These are phyloP conservation scores for Pao palembangensis DNA, from an alignment of 2,113 vertebrate genomes.

Conservation along the genomic window DNA sequence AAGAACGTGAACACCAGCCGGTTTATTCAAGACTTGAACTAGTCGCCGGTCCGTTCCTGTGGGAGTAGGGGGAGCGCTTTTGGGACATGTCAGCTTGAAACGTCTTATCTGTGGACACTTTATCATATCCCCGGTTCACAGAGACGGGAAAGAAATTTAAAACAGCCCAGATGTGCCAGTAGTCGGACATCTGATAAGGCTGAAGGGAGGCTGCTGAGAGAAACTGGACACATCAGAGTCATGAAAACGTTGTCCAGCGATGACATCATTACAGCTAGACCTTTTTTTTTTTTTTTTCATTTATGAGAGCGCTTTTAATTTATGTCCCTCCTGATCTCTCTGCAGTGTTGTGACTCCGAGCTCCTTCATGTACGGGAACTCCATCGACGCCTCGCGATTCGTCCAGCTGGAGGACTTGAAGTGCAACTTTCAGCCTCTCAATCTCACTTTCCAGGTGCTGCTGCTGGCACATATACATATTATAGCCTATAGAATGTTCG, in stretches of 20 bases:
- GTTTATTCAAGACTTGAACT: slow-evolving; percentile 4
- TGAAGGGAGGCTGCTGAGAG: slow-evolving; percentile 33
- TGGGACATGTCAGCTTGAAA: slow-evolving; percentile 57
- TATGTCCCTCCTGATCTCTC: not conserved
- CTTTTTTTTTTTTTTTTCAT: not conserved
- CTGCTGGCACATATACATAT: not conserved
- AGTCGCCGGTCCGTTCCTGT: slow-evolving; percentile 24
- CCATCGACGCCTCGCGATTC: slow-evolving; percentile 83
- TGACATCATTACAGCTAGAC: slow-evolving; percentile 5
- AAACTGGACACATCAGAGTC: slow-evolving; percentile 35
- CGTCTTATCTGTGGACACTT: slow-evolving; percentile 58
- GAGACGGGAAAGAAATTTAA: slow-evolving; percentile 51
- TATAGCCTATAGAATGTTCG: not conserved
- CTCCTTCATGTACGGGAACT: slow-evolving; percentile 92
- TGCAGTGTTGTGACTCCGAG: slow-evolving; percentile 84
- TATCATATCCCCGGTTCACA: slow-evolving; percentile 52
- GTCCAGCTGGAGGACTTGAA: slow-evolving; percentile 84
- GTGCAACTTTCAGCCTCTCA: slow-evolving; percentile 92
- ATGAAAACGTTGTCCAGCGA: slow-evolving; percentile 20
- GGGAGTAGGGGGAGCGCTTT: slow-evolving; percentile 30
- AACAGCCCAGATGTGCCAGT: slow-evolving; percentile 46
- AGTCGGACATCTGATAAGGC: slow-evolving; percentile 59
- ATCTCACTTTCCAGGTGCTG: slow-evolving; percentile 92
- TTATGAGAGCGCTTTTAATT: slow-evolving; percentile 1
- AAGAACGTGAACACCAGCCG: slow-evolving; percentile 49